Evolutionary conservation across 2,888 invertebrate species (phyloP), one percentile per base, ranked within the genome.

Genomic region (Amorpha juglandis): DNA sequence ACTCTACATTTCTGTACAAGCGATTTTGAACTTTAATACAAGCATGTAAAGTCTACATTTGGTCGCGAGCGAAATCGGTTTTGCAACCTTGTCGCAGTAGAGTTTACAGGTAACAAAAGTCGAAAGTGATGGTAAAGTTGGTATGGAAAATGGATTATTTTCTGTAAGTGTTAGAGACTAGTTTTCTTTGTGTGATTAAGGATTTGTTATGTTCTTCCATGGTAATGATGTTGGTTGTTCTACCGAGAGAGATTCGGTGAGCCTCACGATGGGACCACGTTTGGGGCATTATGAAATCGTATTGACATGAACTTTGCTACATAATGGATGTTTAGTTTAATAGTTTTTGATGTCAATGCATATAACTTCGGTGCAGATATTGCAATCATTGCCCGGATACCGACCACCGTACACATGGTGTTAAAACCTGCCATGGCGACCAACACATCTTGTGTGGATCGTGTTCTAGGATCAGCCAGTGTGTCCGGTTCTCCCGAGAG

Each of bases 211-310:
- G 69, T 84, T 85, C 76, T 67, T 50, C 9, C n/a, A 38, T 64
- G 70, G 35, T 62, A 64, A 69, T 62, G 19, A 53, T 58, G 71
- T 67, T 74, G 73, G 81, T 77, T 78, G 86, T 87, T 83, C 82
- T 81, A 84, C 82, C 79, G 27, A 86, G 88, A 89, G 91, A 92
- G 92, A 91, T 92, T 90, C 84, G 81, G 87, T 90, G 86, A 86
- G 90, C 91, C 91, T 35, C 58, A 87, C 88, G 90, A 89, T 89
- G 89, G 87, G 83, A 86, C 80, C 85, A 82, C 83, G 83, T 86
- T 87, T 82, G 79, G 79, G 78, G 76, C 74, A 80, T 92, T 92
- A 92, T 91, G 91, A 92, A 92, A 92, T 88, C 86, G 79, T 78
- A 84, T 84, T 88, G 84, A 88, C 89, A 87, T 82, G 86, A 84